Evolutionary conservation across 2,113 vertebrate genomes (phyloP).

Genomic region (Melozone crissalis): DNA sequence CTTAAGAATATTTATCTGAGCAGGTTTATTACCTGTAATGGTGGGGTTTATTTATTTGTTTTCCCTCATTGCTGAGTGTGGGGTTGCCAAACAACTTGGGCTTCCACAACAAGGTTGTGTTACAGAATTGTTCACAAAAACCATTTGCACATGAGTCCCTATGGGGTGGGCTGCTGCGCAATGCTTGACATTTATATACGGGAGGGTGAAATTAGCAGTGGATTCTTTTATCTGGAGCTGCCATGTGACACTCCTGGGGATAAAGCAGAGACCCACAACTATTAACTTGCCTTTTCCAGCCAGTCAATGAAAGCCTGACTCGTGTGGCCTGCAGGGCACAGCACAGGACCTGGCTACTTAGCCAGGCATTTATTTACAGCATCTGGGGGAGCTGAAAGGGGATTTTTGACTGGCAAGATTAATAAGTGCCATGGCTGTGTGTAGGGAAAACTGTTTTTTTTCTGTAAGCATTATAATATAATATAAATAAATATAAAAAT

Average conservation of each 20-base stretch:
- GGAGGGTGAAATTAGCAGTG: neutral
- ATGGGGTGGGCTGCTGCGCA: neutral
- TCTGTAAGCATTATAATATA: neutral
- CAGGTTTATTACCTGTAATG: neutral
- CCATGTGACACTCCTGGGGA: neutral
- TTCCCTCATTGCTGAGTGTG: neutral
- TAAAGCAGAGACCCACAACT: neutral
- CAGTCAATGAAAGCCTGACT: neutral
- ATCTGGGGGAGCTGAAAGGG: neutral
- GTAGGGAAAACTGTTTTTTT: neutral
- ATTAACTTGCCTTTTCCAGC: neutral
- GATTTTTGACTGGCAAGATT: neutral
- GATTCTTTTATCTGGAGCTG: neutral
- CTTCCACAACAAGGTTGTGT: neutral
- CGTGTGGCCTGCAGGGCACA: neutral
- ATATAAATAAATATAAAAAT: too few relatives aligned
- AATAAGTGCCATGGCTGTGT: neutral
- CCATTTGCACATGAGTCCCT: neutral
- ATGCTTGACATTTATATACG: neutral
- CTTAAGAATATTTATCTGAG: neutral
- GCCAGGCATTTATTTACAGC: neutral
- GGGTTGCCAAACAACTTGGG: neutral
- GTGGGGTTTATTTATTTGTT: neutral
- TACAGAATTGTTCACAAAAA: neutral
- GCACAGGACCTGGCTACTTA: neutral